phyloP scores from a whole-genome alignment of 2,113 vertebrate genomes.

The Notothenia coriiceps region DNA sequence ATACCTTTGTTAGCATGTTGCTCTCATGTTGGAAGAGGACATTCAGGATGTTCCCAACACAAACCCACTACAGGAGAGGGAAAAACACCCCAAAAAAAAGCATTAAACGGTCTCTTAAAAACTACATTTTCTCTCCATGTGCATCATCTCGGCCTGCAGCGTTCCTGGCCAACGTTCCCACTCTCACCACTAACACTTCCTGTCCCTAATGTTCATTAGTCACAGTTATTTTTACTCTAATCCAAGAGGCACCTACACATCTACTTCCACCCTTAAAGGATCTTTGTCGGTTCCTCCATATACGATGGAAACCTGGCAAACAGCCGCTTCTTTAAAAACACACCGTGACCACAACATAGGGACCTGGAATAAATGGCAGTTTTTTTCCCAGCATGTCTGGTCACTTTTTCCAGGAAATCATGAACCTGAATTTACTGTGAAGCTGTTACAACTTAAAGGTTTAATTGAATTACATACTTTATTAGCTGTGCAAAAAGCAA shows the following conservation, averaged over 20 bases:
- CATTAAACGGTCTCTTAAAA: background rate
- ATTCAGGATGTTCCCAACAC: too few species aligned
- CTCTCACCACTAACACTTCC: constrained; percentile 43
- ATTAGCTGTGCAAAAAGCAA: too few species aligned
- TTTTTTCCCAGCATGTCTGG: constrained; percentile 66
- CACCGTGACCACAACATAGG: constrained; percentile 55
- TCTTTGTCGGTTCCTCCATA: constrained; percentile 48
- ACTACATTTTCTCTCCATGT: constrained; percentile 29
- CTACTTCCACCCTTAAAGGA: constrained; percentile 46
- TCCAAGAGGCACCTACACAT: constrained; percentile 57
- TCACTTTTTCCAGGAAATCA: constrained; percentile 44
- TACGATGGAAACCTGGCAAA: constrained; percentile 68
- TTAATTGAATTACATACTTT: too few species aligned
- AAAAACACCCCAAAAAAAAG: too few species aligned
- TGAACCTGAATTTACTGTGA: constrained; percentile 39
- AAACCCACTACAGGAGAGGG: too few species aligned
- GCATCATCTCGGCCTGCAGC: constrained; percentile 28
- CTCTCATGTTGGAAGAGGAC: too few species aligned
- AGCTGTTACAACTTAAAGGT: too few species aligned
- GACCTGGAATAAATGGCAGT: constrained; percentile 46
- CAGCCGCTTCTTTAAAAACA: constrained; percentile 42
- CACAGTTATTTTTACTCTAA: constrained; percentile 47
- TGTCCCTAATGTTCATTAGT: constrained; percentile 60
- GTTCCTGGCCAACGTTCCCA: constrained; percentile 34
- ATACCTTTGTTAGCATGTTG: too few species aligned